Conservation (phyloP, 1,140 invertebrate genomes). For the Atopsyche davidsoni region DNA sequence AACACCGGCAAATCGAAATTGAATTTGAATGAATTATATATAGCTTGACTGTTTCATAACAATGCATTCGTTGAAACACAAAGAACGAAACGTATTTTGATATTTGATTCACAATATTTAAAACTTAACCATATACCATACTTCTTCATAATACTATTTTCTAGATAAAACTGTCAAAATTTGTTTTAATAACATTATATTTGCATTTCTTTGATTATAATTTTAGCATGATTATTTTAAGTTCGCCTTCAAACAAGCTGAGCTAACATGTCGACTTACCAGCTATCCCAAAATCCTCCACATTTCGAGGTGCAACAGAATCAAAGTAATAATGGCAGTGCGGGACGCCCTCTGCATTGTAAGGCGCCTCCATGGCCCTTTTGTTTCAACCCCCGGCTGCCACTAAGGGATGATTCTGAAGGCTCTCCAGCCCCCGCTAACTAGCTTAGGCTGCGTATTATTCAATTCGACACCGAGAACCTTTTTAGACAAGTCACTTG, state of each 20-base stretch:
- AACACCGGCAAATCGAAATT: no score
- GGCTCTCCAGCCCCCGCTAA: slow-evolving; percentile 8
- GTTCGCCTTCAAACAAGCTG: no score
- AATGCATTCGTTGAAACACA: no score
- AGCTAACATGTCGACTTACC: no score
- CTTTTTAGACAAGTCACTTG: not conserved
- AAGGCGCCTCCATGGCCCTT: slow-evolving; percentile 16
- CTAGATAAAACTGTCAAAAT: no score
- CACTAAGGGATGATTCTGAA: not conserved
- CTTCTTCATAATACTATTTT: no score
- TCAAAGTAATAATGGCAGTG: slow-evolving; percentile 28
- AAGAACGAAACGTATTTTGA: no score
- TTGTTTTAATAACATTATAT: not conserved
- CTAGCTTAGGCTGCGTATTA: slow-evolving; percentile 15
- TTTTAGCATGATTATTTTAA: not conserved
- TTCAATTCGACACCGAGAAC: slow-evolving; percentile 13
- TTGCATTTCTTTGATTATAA: not conserved
- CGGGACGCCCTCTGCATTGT: slow-evolving; percentile 24
- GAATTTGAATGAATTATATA: no score
- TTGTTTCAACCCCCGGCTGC: slow-evolving; percentile 16
- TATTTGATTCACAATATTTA: no score
- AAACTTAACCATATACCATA: no score
- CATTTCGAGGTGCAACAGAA: slow-evolving; percentile 11
- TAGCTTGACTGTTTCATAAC: no score
- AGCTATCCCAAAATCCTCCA: no score